phyloP scores from a whole-genome alignment of 2,113 vertebrate species.

The Boleophthalmus pectinirostris region DNA sequence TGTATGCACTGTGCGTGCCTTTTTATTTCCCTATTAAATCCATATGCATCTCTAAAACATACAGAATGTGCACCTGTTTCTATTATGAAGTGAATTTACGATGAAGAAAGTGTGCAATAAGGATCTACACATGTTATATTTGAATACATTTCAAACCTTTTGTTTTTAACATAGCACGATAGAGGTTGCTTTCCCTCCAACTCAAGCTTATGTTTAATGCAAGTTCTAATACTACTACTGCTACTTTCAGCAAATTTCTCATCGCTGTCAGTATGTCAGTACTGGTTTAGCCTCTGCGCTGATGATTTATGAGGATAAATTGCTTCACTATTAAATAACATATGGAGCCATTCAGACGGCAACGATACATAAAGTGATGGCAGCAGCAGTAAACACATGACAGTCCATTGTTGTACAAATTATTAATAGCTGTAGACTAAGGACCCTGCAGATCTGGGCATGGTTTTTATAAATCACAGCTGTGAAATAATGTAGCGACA shows the following conservation, averaged over 20 bases:
- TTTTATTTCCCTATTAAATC: no score
- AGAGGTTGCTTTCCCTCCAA: neutral
- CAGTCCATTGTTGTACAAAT: conserved; percentile 41
- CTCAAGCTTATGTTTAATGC: neutral
- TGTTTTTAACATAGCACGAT: neutral
- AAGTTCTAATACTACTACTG: neutral
- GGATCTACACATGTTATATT: no score
- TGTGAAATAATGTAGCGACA: conserved; percentile 15
- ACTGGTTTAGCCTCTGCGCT: conserved; percentile 14
- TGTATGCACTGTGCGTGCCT: no score
- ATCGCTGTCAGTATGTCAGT: conserved; percentile 18
- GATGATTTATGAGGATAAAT: conserved; percentile 48
- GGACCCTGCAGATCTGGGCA: conserved; percentile 23
- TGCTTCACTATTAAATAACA: conserved; percentile 46
- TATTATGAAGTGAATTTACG: no score
- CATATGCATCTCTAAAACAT: no score
- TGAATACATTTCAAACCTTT: neutral
- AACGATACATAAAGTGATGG: conserved; percentile 43
- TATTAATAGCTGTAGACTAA: conserved; percentile 38
- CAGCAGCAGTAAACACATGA: conserved; percentile 35
- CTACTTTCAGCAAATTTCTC: conserved; percentile 32
- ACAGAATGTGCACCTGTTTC: no score
- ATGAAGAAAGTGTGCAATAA: no score
- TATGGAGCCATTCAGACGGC: conserved; percentile 48
- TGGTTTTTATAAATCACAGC: conserved; percentile 31